Evolutionary conservation across 2,888 invertebrate species (phyloP).

Genomic region (Mimumesa dahlbomi): DNA sequence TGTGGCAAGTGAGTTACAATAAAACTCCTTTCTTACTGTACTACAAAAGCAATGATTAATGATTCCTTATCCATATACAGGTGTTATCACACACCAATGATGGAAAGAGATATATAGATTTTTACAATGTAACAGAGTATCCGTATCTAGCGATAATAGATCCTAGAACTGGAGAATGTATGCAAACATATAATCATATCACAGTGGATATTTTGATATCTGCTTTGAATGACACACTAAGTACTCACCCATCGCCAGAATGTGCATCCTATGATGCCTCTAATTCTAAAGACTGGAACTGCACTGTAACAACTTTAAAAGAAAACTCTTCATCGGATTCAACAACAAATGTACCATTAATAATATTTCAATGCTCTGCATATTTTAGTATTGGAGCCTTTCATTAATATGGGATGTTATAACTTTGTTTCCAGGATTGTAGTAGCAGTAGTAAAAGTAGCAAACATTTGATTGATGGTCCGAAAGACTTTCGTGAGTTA

Average conservation of each 20-base stretch:
- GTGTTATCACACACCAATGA: slow-evolving; percentile 81
- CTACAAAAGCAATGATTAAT: not conserved
- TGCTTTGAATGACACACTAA: slow-evolving; percentile 77
- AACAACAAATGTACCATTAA: slow-evolving; percentile 46
- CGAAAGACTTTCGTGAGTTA: slow-evolving; percentile 34
- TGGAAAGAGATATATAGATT: slow-evolving; percentile 84
- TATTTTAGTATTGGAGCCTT: no score
- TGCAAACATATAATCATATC: slow-evolving; percentile 75
- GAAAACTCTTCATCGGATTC: slow-evolving; percentile 53
- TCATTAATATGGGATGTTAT: no score
- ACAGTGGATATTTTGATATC: slow-evolving; percentile 76
- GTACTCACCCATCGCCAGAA: slow-evolving; percentile 77
- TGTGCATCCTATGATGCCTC: slow-evolving; percentile 67
- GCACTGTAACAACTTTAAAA: slow-evolving; percentile 39
- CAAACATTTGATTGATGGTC: slow-evolving; percentile 41
- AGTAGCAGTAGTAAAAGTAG: slow-evolving; percentile 37
- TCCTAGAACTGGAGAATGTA: slow-evolving; percentile 85
- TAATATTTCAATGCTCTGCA: no score
- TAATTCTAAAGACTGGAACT: slow-evolving; percentile 57
- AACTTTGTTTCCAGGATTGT: slow-evolving; percentile 33
- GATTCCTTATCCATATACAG: slow-evolving; percentile 55
- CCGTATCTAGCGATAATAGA: slow-evolving; percentile 86
- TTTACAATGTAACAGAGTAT: slow-evolving; percentile 84
- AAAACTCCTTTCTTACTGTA: no score
- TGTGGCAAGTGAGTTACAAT: slow-evolving; percentile 84